phyloP scores from a whole-genome alignment of 1,140 invertebrate genomes.

The Copidosoma floridanum region DNA sequence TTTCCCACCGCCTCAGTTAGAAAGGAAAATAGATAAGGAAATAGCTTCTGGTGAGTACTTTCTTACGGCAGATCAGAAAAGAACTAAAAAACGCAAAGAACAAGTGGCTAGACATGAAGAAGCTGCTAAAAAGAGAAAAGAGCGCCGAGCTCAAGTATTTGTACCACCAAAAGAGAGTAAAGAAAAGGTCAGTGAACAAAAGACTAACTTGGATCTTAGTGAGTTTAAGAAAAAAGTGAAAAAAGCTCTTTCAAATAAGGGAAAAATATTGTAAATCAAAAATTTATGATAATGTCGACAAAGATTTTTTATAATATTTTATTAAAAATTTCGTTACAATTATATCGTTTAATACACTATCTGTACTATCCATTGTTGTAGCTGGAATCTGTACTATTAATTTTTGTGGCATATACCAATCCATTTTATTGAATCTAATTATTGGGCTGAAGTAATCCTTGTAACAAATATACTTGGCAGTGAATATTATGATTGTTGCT shows the following conservation, averaged over 20 bases:
- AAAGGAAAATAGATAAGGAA: slow-evolving; percentile 93
- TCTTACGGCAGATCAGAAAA: slow-evolving; percentile 81
- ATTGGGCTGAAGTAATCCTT: too few species aligned
- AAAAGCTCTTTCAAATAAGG: slow-evolving; percentile 57
- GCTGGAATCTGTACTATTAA: too few species aligned
- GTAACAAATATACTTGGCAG: too few species aligned
- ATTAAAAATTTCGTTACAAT: slow-evolving; percentile 44
- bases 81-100: slow-evolving; percentile 69
- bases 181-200: slow-evolving; percentile 23
- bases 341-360: slow-evolving; percentile 30
- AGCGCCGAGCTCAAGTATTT: slow-evolving; percentile 77
- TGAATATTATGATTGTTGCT: too few species aligned
- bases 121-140: slow-evolving; percentile 70
- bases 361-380: too few species aligned
- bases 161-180: slow-evolving; percentile 74
- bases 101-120: slow-evolving; percentile 72
- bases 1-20: slow-evolving; percentile 90
- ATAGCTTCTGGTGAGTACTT: slow-evolving; percentile 97
- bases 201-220: slow-evolving; percentile 61
- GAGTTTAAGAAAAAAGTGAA: slow-evolving; percentile 73
- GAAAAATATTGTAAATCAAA: too few species aligned
- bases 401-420: too few species aligned
- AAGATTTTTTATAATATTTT: too few species aligned
- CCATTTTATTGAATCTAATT: too few species aligned
- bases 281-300: too few species aligned